Evolutionary conservation across 1,140 invertebrate species (phyloP).

Genomic region (Pseudomyrmex concolor): DNA sequence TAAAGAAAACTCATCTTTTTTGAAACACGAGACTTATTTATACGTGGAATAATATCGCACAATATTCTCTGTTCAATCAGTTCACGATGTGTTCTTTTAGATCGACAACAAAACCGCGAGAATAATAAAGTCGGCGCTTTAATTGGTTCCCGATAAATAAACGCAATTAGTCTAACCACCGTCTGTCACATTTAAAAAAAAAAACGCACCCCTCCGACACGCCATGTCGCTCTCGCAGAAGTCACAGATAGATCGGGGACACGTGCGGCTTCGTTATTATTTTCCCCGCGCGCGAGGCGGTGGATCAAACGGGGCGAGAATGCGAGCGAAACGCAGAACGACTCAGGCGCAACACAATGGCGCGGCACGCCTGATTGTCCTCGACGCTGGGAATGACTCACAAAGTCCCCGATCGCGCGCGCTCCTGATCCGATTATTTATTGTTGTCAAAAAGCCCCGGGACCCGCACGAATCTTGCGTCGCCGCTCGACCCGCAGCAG

Average conservation of each 20-base stretch:
- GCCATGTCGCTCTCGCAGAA: slow-evolving; percentile 4
- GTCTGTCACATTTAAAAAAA: slow-evolving; percentile 27
- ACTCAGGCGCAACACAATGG: slow-evolving; percentile 61
- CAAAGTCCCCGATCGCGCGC: slow-evolving; percentile 76
- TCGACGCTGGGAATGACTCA: slow-evolving; percentile 71
- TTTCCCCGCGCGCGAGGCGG: slow-evolving; percentile 41
- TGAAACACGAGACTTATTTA: not conserved
- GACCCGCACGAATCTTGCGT: slow-evolving; percentile 38
- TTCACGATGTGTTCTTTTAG: too few relatives aligned
- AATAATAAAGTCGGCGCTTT: not conserved
- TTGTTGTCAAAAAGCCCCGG: slow-evolving; percentile 79
- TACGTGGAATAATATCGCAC: not conserved
- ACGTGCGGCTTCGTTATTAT: slow-evolving; percentile 70
- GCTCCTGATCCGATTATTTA: slow-evolving; percentile 81
- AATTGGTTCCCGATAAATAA: slow-evolving; percentile 43
- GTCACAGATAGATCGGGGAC: slow-evolving; percentile 70
- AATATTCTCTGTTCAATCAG: not conserved
- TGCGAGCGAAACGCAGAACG: slow-evolving; percentile 62
- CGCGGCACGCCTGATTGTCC: slow-evolving; percentile 68
- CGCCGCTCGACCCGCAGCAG: not conserved
- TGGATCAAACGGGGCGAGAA: slow-evolving; percentile 65
- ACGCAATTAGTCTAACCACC: slow-evolving; percentile 47
- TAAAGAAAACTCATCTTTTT: slow-evolving; percentile 18
- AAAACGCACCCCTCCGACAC: slow-evolving; percentile 28
- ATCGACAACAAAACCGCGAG: too few relatives aligned